These are phyloP conservation scores for Leptopilina drosophilae DNA, from an alignment of 2,888 invertebrate genomes.

Conservation along the genomic window DNA sequence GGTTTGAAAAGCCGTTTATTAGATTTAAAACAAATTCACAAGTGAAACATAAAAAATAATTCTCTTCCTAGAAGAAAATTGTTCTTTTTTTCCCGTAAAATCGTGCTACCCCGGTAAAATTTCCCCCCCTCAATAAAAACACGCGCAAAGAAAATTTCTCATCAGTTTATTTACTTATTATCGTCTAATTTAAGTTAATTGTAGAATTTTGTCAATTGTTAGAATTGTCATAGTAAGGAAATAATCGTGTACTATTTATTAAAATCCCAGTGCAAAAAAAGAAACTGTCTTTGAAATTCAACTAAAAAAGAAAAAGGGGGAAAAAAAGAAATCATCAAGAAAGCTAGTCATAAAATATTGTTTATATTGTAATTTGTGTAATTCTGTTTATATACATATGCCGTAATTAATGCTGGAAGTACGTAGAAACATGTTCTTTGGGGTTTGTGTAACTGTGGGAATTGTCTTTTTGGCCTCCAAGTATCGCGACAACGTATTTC, in stretches of 20 bases:
- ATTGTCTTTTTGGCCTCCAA: conserved; percentile 73
- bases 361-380: neutral
- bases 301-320: neutral
- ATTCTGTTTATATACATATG: conserved; percentile 13
- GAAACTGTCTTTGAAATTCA: neutral
- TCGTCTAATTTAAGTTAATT: neutral
- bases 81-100: neutral
- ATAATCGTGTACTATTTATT: neutral
- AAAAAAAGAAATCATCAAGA: neutral
- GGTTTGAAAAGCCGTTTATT: conserved; percentile 43
- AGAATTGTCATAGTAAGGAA: neutral
- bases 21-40: neutral
- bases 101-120: conserved; percentile 17
- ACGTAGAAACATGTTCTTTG: conserved; percentile 68
- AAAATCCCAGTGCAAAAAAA: neutral
- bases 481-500: conserved; percentile 71
- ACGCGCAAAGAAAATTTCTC: neutral
- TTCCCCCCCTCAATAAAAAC: neutral
- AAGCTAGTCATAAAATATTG: neutral
- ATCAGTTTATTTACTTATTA: neutral
- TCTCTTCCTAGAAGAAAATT: neutral
- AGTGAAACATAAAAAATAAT: neutral
- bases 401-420: conserved; percentile 24
- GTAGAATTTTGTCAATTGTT: conserved; percentile 1
- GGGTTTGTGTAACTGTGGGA: conserved; percentile 72